phyloP scores from a whole-genome alignment of 1,140 invertebrate species.

The Drosophila pallidifrons region DNA sequence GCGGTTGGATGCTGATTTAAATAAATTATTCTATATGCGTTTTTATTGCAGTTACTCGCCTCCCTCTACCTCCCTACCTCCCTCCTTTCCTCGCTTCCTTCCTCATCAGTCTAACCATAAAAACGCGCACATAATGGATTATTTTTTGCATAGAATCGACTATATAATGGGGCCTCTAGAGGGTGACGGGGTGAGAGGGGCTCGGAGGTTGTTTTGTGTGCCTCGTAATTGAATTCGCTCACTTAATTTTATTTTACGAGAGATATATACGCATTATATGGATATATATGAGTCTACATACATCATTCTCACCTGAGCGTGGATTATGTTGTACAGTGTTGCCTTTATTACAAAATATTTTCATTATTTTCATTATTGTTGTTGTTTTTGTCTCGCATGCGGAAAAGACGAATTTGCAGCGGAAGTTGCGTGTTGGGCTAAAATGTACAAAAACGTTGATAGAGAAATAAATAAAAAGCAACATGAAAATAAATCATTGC shows the following conservation, averaged over 20 bases:
- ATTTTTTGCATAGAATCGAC: constrained; percentile 46
- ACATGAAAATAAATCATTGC: constrained; percentile 65
- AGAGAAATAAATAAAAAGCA: constrained; percentile 18
- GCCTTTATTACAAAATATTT: background rate
- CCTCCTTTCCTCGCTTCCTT: background rate
- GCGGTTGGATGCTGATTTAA: constrained; percentile 77
- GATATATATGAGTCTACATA: constrained; percentile 26
- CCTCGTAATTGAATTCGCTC: constrained; percentile 68
- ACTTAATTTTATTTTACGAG: constrained; percentile 45
- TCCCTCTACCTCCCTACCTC: background rate
- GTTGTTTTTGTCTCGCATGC: constrained; percentile 39
- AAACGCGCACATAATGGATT: constrained; percentile 45
- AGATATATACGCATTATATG: constrained; percentile 13
- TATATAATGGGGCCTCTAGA: background rate
- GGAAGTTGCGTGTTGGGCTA: constrained; percentile 71
- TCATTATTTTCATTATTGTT: background rate
- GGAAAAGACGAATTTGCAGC: constrained; percentile 78
- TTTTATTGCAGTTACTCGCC: constrained; percentile 54
- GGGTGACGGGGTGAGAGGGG: background rate
- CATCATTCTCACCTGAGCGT: constrained; percentile 64
- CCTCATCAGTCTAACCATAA: constrained; percentile 12
- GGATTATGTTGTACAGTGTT: constrained; percentile 9
- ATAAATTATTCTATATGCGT: constrained; percentile 82
- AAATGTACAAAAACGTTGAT: constrained; percentile 13
- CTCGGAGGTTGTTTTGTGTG: constrained; percentile 48